Evolutionary conservation across 1,140 invertebrate genomes (phyloP).

Genomic region (Wasmannia auropunctata): DNA sequence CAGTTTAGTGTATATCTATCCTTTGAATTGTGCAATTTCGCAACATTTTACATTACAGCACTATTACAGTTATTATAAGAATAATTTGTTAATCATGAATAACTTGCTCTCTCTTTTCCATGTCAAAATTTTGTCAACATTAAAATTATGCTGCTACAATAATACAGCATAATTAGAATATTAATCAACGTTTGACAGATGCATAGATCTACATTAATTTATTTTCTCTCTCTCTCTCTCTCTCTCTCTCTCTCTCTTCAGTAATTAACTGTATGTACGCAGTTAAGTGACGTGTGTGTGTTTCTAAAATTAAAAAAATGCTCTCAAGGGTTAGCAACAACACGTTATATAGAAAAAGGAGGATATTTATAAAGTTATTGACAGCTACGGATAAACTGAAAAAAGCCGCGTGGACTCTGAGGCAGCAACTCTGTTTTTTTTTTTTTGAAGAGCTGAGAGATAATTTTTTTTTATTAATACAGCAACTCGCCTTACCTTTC

Average conservation of each 20-base stretch:
- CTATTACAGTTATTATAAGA: neutral
- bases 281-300: neutral
- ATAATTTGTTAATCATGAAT: neutral
- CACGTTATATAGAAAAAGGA: conserved; percentile 4
- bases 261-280: neutral
- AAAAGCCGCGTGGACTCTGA: neutral
- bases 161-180: neutral
- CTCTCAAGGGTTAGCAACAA: conserved; percentile 5
- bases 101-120: neutral
- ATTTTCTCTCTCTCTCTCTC: too few species aligned
- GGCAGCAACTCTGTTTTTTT: neutral
- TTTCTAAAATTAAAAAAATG: conserved; percentile 29
- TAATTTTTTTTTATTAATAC: conserved; percentile 10
- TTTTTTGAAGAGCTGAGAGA: neutral
- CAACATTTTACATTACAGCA: neutral
- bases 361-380: conserved; percentile 45
- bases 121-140: neutral
- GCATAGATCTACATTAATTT: neutral
- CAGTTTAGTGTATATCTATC: neutral
- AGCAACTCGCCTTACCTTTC: neutral
- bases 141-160: neutral
- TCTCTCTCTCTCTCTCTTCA: neutral
- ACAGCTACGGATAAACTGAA: neutral
- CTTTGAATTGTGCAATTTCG: neutral
- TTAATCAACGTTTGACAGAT: neutral